phyloP scores from a whole-genome alignment of 1,140 invertebrate genomes.

The Drosophila suzukii region DNA sequence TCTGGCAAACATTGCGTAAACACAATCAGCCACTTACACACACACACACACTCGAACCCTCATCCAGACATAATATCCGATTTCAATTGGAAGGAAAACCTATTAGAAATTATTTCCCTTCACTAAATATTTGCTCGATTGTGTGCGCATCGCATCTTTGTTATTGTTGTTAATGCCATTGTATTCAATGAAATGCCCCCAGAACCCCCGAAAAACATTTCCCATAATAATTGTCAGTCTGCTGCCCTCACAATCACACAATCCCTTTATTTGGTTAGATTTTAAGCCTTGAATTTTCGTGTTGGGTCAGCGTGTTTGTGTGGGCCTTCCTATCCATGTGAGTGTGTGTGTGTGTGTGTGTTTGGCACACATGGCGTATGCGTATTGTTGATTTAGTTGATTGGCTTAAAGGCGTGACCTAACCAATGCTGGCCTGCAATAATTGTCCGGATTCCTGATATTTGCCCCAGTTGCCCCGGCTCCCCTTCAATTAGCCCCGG shows the following conservation, averaged over 20 bases:
- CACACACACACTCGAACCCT: constrained; percentile 9
- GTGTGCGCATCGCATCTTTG: constrained; percentile 41
- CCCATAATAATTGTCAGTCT: constrained; percentile 48
- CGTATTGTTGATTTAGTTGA: constrained; percentile 75
- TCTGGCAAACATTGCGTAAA: constrained; percentile 52
- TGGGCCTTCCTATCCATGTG: not conserved
- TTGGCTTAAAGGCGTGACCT: constrained; percentile 67
- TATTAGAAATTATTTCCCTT: constrained; percentile 79
- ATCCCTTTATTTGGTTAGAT: constrained; percentile 39
- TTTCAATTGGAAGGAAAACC: constrained; percentile 75
- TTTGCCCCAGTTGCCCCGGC: constrained; percentile 34
- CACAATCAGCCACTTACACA: constrained; percentile 33
- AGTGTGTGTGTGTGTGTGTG: constrained; percentile 19
- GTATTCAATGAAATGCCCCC: constrained; percentile 45
- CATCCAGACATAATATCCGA: constrained; percentile 61
- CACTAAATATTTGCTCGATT: constrained; percentile 69
- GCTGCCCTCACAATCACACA: constrained; percentile 8
- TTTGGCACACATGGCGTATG: constrained; percentile 63
- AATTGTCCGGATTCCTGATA: constrained; percentile 63
- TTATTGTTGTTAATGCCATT: constrained; percentile 55
- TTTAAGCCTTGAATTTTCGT: constrained; percentile 70
- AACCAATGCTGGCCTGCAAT: constrained; percentile 57
- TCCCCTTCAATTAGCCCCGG: constrained; percentile 53
- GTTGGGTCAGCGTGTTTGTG: constrained; percentile 28
- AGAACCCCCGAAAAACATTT: constrained; percentile 46